Percentiles rank a stretch among this genome's conserved stretches.
Evolutionary conservation across 2,797 vertebrate species (phyloP).

Genomic region (Novumbra hubbsi): DNA sequence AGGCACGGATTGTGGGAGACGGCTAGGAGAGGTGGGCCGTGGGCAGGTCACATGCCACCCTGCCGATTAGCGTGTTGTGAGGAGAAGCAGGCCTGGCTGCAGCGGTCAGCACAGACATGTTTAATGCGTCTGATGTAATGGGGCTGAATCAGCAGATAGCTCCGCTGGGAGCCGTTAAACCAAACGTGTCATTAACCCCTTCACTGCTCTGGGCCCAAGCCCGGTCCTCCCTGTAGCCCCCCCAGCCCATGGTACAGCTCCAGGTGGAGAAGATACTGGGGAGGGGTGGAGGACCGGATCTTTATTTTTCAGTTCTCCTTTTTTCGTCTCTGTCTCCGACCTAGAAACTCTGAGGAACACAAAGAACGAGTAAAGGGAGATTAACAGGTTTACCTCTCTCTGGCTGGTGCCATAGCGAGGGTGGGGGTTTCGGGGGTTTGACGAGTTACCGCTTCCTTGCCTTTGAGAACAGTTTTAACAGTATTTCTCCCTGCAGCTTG

Average conservation of each 20-base stretch:
- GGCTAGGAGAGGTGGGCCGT: conserved; percentile 36
- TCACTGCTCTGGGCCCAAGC: conserved; percentile 58
- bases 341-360: not conserved
- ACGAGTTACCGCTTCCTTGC: conserved; percentile 23
- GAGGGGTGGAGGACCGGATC: conserved; percentile 22
- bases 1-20: not conserved
- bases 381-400: not conserved
- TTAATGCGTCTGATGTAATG: conserved; percentile 86
- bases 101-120: conserved; percentile 81
- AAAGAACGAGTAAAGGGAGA: not conserved
- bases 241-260: conserved; percentile 15
- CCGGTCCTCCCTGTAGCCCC: not conserved
- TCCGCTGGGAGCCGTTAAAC: conserved; percentile 83
- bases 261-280: conserved; percentile 17
- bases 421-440: conserved; percentile 24
- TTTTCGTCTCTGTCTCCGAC: conserved; percentile 11
- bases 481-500: conserved; percentile 39
- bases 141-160: conserved; percentile 86
- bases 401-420: conserved; percentile 21
- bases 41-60: conserved; percentile 67
- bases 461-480: conserved; percentile 48
- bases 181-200: conserved; percentile 84
- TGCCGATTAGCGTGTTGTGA: conserved; percentile 77
- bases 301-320: conserved; percentile 3
- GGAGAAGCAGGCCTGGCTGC: conserved; percentile 73